A percentile compares a stretch with the other conserved stretches of the same genome.
Conservation (phyloP, 2,888 invertebrate genomes). For the Heteromurus nitidus region DNA sequence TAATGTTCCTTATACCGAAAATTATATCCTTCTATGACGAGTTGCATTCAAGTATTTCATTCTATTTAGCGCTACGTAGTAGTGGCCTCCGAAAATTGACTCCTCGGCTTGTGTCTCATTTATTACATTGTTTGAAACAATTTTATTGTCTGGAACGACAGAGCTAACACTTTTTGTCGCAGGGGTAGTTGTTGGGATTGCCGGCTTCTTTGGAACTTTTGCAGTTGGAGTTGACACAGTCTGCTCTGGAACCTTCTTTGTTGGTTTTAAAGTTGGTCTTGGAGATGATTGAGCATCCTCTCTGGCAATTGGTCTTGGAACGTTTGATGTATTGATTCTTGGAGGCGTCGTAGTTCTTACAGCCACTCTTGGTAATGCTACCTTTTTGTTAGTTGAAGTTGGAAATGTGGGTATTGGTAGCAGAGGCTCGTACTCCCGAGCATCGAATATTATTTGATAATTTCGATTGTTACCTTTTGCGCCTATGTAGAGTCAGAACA, state of each 20-base stretch:
- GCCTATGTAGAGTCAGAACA: neutral
- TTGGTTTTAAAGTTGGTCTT: no score
- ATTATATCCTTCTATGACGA: neutral
- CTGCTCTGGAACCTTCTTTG: neutral
- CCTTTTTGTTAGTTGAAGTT: neutral
- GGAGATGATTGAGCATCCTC: no score
- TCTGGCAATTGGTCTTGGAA: no score
- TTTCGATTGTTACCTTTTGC: neutral
- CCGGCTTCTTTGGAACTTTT: neutral
- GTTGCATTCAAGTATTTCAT: neutral
- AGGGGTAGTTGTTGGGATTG: neutral
- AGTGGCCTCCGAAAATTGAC: neutral
- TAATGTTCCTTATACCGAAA: neutral
- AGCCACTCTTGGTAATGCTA: neutral
- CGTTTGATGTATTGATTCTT: no score
- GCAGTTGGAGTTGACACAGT: neutral
- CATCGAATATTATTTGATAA: neutral
- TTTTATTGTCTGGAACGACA: neutral
- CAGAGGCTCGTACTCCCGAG: neutral
- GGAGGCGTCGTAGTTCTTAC: neutral
- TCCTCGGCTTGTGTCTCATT: neutral
- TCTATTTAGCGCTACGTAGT: slow-evolving; percentile 5
- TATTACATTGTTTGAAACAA: neutral
- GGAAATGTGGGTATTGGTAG: slow-evolving; percentile 26
- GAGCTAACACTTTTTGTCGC: neutral